Evolutionary conservation across 2,797 vertebrate species (phyloP).

Genomic region (Philypnodon macrostomus): DNA sequence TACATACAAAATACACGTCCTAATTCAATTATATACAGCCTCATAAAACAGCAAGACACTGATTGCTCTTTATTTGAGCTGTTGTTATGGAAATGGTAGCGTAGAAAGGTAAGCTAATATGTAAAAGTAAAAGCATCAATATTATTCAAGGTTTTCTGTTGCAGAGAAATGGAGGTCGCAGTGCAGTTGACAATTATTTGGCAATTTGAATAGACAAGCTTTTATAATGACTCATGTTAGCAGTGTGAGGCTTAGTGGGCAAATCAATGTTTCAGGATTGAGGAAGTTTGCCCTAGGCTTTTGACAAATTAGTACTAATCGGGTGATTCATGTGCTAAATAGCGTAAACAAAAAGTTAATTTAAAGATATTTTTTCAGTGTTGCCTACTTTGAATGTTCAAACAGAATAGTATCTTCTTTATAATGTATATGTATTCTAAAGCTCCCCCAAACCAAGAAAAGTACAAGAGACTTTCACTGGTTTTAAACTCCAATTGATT

Average conservation of each 20-base stretch:
- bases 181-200: slow-evolving; percentile 20
- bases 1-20: background rate
- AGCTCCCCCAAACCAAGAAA: too few species aligned
- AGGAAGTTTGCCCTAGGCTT: slow-evolving; percentile 27
- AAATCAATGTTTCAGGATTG: slow-evolving; percentile 26
- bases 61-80: slow-evolving; percentile 30
- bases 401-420: too few species aligned
- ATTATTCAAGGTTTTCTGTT: slow-evolving; percentile 17
- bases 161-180: slow-evolving; percentile 5
- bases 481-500: too few species aligned
- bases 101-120: slow-evolving; percentile 11
- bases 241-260: slow-evolving; percentile 3
- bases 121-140: slow-evolving; percentile 13
- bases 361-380: too few species aligned
- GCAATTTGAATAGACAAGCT: slow-evolving; percentile 9
- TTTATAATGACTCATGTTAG: slow-evolving; percentile 22
- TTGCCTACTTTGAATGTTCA: too few species aligned
- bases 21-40: background rate
- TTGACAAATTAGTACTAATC: slow-evolving; percentile 31
- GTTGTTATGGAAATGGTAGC: slow-evolving; percentile 27
- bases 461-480: too few species aligned
- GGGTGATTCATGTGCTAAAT: slow-evolving; percentile 3
- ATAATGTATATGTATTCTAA: too few species aligned
- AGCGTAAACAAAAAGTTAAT: background rate
- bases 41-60: slow-evolving; percentile 9